phyloP scores from a whole-genome alignment of 53 echinoderm and acorn worm genomes.

The Paracentrotus lividus region DNA sequence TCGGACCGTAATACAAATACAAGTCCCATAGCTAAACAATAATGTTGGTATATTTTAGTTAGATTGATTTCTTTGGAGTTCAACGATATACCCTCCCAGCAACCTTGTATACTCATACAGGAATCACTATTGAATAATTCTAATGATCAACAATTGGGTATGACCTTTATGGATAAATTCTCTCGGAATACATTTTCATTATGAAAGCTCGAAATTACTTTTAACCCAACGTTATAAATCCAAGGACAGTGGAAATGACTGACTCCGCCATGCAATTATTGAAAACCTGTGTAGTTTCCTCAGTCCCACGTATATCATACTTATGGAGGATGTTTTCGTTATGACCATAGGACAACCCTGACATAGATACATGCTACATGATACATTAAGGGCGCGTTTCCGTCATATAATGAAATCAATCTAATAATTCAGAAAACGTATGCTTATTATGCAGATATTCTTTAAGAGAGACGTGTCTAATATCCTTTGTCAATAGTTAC shows the following conservation, averaged over 20 bases:
- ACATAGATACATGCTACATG: not conserved
- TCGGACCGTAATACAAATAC: no score
- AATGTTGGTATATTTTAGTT: no score
- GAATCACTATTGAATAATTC: no score
- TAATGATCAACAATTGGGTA: not conserved
- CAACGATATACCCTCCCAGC: no score
- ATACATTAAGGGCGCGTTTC: not conserved
- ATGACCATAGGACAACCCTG: not conserved
- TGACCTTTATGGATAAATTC: not conserved
- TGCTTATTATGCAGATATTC: no score
- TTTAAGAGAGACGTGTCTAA: no score
- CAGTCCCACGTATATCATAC: not conserved
- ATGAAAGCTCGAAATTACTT: not conserved
- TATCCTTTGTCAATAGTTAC: no score
- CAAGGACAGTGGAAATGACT: constrained; percentile 10
- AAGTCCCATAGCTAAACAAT: no score
- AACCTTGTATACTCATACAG: no score
- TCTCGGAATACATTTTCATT: not conserved
- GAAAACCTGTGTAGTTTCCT: not conserved
- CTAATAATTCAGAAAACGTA: not conserved
- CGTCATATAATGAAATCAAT: not conserved
- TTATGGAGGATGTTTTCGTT: not conserved
- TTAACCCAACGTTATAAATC: not conserved
- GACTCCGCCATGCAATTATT: not conserved
- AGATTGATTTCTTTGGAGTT: no score